phyloP scores from a whole-genome alignment of 1,140 invertebrate genomes.

The Drosophila elegans region DNA sequence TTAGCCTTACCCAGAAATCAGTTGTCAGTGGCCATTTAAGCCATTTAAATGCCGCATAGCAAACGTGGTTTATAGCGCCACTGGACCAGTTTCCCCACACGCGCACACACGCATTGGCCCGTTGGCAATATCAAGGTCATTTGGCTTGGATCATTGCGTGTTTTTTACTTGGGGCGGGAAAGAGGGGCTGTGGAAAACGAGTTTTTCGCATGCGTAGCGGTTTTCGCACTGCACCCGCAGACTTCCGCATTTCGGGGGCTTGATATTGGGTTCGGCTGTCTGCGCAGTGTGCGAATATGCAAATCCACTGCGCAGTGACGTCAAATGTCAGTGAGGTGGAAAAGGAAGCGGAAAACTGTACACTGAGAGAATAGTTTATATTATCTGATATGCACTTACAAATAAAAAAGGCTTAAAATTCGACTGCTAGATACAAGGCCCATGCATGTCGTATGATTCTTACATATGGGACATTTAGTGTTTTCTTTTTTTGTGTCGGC shows the following conservation, averaged over 20 bases:
- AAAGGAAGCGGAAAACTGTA: slow-evolving; percentile 14
- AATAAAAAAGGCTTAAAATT: too few relatives aligned
- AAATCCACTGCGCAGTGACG: slow-evolving; percentile 43
- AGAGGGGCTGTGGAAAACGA: slow-evolving; percentile 36
- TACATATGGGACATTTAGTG: too few relatives aligned
- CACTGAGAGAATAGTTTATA: neutral
- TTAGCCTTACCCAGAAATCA: slow-evolving; percentile 42
- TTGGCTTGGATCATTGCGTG: slow-evolving; percentile 32
- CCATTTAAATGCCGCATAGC: slow-evolving; percentile 49
- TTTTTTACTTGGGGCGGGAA: slow-evolving; percentile 1
- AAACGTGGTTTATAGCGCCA: slow-evolving; percentile 67
- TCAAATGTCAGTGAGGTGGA: slow-evolving; percentile 16
- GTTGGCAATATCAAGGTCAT: slow-evolving; percentile 77
- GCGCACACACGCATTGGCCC: slow-evolving; percentile 20
- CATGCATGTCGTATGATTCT: too few relatives aligned
- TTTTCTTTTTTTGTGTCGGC: too few relatives aligned
- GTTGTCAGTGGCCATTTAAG: slow-evolving; percentile 22
- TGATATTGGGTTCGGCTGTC: slow-evolving; percentile 1
- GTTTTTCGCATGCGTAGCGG: slow-evolving; percentile 75
- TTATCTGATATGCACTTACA: too few relatives aligned
- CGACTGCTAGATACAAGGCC: too few relatives aligned
- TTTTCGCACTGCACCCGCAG: slow-evolving; percentile 53
- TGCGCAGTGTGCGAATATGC: slow-evolving; percentile 21
- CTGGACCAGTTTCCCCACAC: slow-evolving; percentile 69
- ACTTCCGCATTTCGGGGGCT: slow-evolving; percentile 64